These are phyloP conservation scores for Xiphophorus birchmanni DNA, from an alignment of 2,797 vertebrate genomes.

Conservation along the genomic window DNA sequence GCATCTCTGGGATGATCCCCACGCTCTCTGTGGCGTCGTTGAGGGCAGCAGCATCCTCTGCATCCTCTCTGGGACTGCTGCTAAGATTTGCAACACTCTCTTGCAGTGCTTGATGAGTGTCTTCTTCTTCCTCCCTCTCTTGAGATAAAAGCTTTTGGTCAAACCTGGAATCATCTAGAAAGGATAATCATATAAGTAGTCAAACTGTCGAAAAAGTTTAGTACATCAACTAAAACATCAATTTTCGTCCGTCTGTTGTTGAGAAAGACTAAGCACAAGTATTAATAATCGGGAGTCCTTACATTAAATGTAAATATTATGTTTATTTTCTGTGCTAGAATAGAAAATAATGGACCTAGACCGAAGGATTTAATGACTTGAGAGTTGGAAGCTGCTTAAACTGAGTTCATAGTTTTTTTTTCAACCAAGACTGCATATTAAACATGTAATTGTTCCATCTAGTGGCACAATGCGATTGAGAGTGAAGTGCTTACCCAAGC, in stretches of 20 bases:
- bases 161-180: constrained; percentile 54
- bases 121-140: constrained; percentile 31
- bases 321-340: background rate
- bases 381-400: constrained; percentile 23
- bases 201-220: background rate
- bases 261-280: background rate
- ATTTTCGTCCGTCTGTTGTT: background rate
- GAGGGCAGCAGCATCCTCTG: constrained; percentile 2
- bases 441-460: constrained; percentile 23
- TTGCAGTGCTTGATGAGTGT: constrained; percentile 23
- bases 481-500: constrained; percentile 56
- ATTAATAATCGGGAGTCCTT: background rate
- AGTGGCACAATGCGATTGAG: constrained; percentile 16
- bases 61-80: constrained; percentile 1
- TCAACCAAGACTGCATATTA: constrained; percentile 1
- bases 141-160: constrained; percentile 49
- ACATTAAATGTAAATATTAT: background rate
- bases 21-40: constrained; percentile 32
- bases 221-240: background rate
- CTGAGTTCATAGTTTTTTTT: constrained; percentile 3
- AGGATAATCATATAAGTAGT: background rate
- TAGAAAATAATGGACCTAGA: constrained; percentile 1
- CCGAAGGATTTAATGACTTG: constrained; percentile 5
- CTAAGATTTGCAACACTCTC: constrained; percentile 4
- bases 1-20: constrained; percentile 30